These are phyloP conservation scores for Sphaerophoria rueppellii DNA, from an alignment of 2,888 invertebrate species.

Conservation along the genomic window DNA sequence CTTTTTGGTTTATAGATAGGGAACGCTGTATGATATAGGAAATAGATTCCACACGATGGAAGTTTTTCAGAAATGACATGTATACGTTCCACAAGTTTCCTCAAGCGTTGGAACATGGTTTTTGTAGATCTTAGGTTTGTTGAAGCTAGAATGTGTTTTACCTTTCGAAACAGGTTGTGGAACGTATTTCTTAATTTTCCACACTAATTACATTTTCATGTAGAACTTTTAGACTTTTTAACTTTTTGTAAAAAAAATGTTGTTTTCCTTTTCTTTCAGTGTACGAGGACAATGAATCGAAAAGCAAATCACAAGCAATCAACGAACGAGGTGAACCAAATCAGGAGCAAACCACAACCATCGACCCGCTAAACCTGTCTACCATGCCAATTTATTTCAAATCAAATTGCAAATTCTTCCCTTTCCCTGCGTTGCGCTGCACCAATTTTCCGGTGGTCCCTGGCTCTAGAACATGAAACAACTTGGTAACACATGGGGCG, in stretches of 20 bases:
- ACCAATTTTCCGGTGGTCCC: constrained; percentile 61
- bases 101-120: no score
- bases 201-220: no score
- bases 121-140: no score
- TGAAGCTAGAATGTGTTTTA: no score
- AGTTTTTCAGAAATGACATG: no score
- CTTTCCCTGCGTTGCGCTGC: constrained; percentile 18
- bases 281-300: constrained; percentile 54
- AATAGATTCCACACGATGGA: no score
- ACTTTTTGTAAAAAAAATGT: not conserved
- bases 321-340: constrained; percentile 69
- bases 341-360: constrained; percentile 64
- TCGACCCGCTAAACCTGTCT: constrained; percentile 68
- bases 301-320: constrained; percentile 63
- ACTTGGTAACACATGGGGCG: constrained; percentile 39
- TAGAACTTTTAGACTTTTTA: not conserved
- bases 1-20: no score
- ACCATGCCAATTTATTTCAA: constrained; percentile 70
- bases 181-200: not conserved
- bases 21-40: no score
- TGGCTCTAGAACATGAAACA: constrained; percentile 22
- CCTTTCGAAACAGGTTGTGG: no score
- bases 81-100: no score
- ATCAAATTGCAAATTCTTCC: constrained; percentile 69
- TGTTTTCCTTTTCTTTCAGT: constrained; percentile 13